phyloP scores from a whole-genome alignment of 2,113 vertebrate species.

The Siniperca chuatsi region DNA sequence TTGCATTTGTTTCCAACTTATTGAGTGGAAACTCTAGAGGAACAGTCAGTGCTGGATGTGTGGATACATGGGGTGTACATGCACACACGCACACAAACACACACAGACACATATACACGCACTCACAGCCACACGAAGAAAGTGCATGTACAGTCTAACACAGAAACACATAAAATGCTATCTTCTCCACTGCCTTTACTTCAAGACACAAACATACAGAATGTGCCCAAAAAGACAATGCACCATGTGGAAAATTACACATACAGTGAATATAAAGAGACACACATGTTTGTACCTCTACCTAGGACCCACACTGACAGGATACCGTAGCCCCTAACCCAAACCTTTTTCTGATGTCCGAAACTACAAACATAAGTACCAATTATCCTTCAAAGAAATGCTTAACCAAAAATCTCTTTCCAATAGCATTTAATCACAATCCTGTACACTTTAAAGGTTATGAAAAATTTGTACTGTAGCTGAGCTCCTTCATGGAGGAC shows the following conservation, averaged over 20 bases:
- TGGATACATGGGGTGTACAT: neutral
- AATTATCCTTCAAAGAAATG: neutral
- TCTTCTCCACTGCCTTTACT: neutral
- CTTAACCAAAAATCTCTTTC: neutral
- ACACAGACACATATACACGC: neutral
- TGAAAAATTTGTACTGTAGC: neutral
- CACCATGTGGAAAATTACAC: neutral
- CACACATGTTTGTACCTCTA: neutral
- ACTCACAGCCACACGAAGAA: neutral
- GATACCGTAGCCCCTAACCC: neutral
- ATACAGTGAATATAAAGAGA: neutral
- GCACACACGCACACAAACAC: neutral
- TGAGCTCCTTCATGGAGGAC: neutral
- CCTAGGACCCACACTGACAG: neutral
- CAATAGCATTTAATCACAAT: neutral
- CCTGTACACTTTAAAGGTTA: neutral
- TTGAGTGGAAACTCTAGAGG: slow-evolving; percentile 56
- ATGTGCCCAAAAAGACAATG: neutral
- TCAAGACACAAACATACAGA: neutral
- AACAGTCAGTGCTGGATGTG: slow-evolving; percentile 10
- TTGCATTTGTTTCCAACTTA: slow-evolving; percentile 69
- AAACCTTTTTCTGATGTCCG: neutral
- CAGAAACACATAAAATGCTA: neutral
- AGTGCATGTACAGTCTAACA: neutral
- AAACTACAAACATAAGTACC: neutral